Evolutionary conservation across 1,140 invertebrate genomes (phyloP), one percentile per base, ranked within the genome.

Genomic region (Vanessa atalanta): DNA sequence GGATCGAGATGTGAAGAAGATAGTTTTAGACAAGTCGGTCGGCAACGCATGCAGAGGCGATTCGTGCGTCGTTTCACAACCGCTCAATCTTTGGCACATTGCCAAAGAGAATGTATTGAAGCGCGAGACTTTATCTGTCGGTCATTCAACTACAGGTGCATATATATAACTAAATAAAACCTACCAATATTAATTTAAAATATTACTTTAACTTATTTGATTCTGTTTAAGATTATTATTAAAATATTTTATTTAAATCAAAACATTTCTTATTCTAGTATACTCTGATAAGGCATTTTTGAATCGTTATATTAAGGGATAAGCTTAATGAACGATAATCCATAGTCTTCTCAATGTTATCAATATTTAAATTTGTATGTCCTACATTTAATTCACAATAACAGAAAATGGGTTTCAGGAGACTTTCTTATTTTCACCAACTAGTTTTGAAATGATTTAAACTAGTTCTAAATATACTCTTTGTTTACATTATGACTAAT

Each of bases 61-160:
- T 98, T 96, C 83, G 95, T 98, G 1, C 93, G 96, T 31, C 94
- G 96, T 57, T 95, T 96, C 61, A 94, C 96, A 3, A 95, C 95
- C 8, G 95, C 95, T 1, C 95, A 96, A 6, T 96, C 95, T 5
- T 86, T 98, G 75, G 94, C 94, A 0, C 95, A 96, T 53, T 98
- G 97, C 86, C 96, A 98, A 86, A 93, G 95, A 70, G 97, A 97
- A 86, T 98, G 97, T 86, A 94, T 95, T 15, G 96, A 97, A 83
- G 95, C 95, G 11, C 93, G 96, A 78, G 97, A 98, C 83, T 98
- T 98, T 83, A 94, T 97, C n/a, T 98, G 97, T 81, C 93, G 96
- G 82, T 96, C 97, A 14, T 98, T 98, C 90, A 98, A 98, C 93
- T 98, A 95, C 92, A 95, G 96, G 93, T 95, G 37, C 16, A 68